Evolutionary conservation across 2,888 invertebrate genomes (phyloP).

Genomic region (Digitonthophagus gazella): DNA sequence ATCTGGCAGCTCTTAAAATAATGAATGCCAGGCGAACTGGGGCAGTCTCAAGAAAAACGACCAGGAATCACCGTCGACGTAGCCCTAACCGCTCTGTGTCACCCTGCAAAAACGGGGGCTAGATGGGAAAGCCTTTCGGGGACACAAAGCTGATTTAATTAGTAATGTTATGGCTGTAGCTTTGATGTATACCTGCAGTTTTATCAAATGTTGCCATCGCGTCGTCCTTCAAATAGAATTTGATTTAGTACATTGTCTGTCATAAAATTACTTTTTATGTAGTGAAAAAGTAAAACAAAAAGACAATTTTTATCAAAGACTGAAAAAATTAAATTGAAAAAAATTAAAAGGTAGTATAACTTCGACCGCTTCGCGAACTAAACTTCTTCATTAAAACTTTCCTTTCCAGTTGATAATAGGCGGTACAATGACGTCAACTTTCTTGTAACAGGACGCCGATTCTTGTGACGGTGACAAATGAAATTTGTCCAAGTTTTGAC

Average conservation of each 20-base stretch:
- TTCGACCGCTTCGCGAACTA: no score
- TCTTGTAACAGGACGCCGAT: neutral
- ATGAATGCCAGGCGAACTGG: neutral
- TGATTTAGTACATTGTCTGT: no score
- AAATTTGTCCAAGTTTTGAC: neutral
- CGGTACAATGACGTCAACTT: neutral
- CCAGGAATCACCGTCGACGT: neutral
- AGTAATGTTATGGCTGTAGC: no score
- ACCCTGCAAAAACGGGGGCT: neutral
- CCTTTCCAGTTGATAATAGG: neutral
- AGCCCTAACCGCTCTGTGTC: neutral
- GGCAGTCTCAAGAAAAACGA: neutral
- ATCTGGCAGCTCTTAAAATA: neutral
- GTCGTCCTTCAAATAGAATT: no score
- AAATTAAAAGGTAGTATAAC: no score
- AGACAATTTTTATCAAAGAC: no score
- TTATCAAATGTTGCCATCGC: no score
- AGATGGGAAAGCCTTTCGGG: neutral
- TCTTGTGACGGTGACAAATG: neutral
- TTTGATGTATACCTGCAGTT: no score
- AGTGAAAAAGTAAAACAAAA: no score
- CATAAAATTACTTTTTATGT: no score
- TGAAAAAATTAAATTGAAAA: no score
- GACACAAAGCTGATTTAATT: no score
- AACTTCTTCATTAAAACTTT: neutral